phyloP scores from a whole-genome alignment of 2,113 vertebrate genomes.

The Morone chrysops region DNA sequence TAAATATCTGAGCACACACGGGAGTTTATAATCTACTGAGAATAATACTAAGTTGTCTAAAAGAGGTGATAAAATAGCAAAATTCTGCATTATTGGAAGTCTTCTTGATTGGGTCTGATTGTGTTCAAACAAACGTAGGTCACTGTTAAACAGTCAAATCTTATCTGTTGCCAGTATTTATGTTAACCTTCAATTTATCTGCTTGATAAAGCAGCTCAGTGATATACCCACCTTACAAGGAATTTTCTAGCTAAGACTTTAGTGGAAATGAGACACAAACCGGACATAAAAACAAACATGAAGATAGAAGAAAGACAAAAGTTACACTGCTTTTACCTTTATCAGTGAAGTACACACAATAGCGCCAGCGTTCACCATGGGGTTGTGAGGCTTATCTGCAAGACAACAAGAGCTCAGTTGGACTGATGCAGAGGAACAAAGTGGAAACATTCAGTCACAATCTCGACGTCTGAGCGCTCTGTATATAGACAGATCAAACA shows the following conservation, averaged over 20 bases:
- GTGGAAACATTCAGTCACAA: constrained; percentile 10
- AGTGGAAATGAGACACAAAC: constrained; percentile 39
- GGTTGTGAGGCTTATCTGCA: constrained; percentile 97
- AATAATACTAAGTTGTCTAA: not conserved
- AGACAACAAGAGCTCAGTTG: constrained; percentile 57
- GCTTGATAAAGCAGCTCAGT: constrained; percentile 43
- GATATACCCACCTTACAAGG: constrained; percentile 10
- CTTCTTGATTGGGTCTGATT: not conserved
- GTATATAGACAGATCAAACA: constrained; percentile 47
- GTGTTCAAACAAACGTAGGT: constrained; percentile 8
- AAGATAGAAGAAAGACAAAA: not conserved
- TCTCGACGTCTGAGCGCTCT: not conserved
- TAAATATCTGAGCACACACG: constrained; percentile 3
- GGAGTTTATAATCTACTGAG: not conserved
- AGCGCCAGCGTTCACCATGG: constrained; percentile 99
- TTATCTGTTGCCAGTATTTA: constrained; percentile 33
- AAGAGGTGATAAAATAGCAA: not conserved
- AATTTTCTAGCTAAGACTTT: constrained; percentile 5
- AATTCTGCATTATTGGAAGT: not conserved
- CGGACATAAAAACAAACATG: constrained; percentile 31
- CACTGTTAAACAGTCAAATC: constrained; percentile 9
- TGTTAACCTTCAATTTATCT: constrained; percentile 17
- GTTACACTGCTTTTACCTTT: constrained; percentile 88
- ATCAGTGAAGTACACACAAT: constrained; percentile 98
- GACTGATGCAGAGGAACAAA: not conserved